Evolutionary conservation across 2,888 invertebrate species (phyloP).

Genomic region (Microdon myrmicae): DNA sequence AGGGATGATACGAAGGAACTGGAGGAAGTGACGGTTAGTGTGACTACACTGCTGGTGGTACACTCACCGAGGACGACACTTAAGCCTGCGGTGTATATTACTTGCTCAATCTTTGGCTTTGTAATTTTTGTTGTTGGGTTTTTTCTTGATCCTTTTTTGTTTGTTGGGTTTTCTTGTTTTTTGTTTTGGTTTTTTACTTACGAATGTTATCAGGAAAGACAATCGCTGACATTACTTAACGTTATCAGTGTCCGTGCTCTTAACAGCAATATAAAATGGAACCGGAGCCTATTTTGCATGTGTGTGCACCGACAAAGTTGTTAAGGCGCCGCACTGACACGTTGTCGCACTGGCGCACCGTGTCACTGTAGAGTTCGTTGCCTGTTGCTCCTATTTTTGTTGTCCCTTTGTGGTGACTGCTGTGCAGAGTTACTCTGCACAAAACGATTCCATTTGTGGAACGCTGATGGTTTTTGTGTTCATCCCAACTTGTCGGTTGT

Average conservation of each 20-base stretch:
- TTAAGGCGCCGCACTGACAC: slow-evolving; percentile 32
- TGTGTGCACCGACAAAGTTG: slow-evolving; percentile 47
- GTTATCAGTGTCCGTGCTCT: slow-evolving; percentile 44
- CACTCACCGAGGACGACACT: slow-evolving; percentile 2
- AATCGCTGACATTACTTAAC: slow-evolving; percentile 53
- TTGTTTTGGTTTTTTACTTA: slow-evolving; percentile 17
- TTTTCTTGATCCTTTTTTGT: too few relatives aligned
- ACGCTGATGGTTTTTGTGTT: slow-evolving; percentile 21
- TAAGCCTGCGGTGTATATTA: slow-evolving; percentile 24
- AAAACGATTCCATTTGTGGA: slow-evolving; percentile 32
- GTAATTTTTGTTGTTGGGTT: slow-evolving; percentile 10
- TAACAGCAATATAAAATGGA: slow-evolving; percentile 52
- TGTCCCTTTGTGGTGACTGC: slow-evolving; percentile 10
- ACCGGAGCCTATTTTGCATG: slow-evolving; percentile 51
- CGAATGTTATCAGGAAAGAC: slow-evolving; percentile 41
- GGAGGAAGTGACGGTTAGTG: too few relatives aligned
- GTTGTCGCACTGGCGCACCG: not conserved
- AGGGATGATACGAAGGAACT: too few relatives aligned
- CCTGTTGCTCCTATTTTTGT: slow-evolving; percentile 6
- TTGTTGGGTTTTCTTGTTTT: too few relatives aligned
- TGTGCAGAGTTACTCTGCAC: slow-evolving; percentile 7
- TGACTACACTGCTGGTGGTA: not conserved
- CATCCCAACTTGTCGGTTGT: too few relatives aligned
- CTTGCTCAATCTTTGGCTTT: slow-evolving; percentile 18
- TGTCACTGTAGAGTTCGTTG: slow-evolving; percentile 18